Evolutionary conservation across 2,113 vertebrate genomes (phyloP), one percentile per base, ranked within the genome.

Genomic region (Aegithalos caudatus): DNA sequence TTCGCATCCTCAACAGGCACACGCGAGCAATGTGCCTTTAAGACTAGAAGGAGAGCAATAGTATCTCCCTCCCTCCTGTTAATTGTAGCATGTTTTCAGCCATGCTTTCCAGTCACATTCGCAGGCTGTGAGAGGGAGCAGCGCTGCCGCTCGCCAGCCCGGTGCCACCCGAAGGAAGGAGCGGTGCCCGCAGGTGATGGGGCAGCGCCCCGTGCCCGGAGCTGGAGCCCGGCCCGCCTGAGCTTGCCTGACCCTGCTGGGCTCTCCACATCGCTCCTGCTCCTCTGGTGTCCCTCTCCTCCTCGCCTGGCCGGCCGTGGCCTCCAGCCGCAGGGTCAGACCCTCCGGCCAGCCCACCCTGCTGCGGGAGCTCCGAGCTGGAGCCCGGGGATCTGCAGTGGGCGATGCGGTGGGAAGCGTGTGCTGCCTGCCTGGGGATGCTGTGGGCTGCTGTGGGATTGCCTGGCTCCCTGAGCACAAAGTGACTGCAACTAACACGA

Each of bases 51-150:
- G 94, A 94, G 94, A 96, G 96, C 95, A 84, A 72, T 95, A 92
- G 87, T 95, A 94, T 95, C 96, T 92, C 96, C 96, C 96, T 96
- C 96, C 96, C 96, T 95, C 95, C 91, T 51, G 94, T 95, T 97
- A 95, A 97, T 96, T 96, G 95, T 97, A 94, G 85, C 90, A 80
- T 96, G 92, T 96, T 94, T 95, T 93, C 96, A 95, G 95, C 95
- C 92, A 35, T 90, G 94, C 96, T 96, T 94, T 94, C 95, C 96
- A 97, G 95, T 96, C 96, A 96, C 96, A 97, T 95, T 97, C 82
- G 58, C 96, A 83, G 93, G 79, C 94, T 86, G 93, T 47, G 74
- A 69, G 93, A 66, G 60, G 72, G 79, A 95, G 93, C 95, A 14
- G 92, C 1, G 31, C 93, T 60, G 79, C 16, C 72, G 85, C 90